Conservation (phyloP, 2,113 vertebrate genomes). For the Nycticebus coucang region DNA sequence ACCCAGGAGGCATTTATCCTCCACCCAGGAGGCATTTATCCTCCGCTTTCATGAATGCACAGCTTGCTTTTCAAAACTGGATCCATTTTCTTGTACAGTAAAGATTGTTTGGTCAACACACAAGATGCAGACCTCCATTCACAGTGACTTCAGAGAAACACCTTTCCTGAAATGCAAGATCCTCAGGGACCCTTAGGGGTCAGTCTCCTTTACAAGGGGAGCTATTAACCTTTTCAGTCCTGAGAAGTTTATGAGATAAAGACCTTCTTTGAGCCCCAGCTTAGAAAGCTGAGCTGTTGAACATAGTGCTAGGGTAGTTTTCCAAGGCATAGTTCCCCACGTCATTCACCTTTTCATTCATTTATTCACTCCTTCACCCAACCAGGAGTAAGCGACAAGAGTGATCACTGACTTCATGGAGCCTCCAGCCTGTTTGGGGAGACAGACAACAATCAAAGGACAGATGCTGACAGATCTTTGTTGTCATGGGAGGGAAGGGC, state of each 20-base stretch:
- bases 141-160: too few species aligned
- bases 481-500: neutral
- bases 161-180: neutral
- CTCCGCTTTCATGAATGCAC: neutral
- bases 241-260: neutral
- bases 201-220: neutral
- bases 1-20: rapidly evolving
- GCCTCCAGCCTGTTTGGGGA: too few species aligned
- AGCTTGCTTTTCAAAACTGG: neutral
- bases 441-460: neutral
- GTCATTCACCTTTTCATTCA: too few species aligned
- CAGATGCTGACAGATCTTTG: neutral
- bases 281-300: neutral
- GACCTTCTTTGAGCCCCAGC: neutral
- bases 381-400: neutral
- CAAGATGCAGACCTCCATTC: neutral
- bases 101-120: neutral
- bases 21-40: rapidly evolving
- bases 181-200: neutral
- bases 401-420: neutral
- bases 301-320: neutral
- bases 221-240: neutral
- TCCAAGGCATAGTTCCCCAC: neutral
- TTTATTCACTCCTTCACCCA: neutral
- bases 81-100: rapidly evolving